These are phyloP conservation scores for Nipponia nippon DNA, from an alignment of 2,113 vertebrate species.

Conservation along the genomic window DNA sequence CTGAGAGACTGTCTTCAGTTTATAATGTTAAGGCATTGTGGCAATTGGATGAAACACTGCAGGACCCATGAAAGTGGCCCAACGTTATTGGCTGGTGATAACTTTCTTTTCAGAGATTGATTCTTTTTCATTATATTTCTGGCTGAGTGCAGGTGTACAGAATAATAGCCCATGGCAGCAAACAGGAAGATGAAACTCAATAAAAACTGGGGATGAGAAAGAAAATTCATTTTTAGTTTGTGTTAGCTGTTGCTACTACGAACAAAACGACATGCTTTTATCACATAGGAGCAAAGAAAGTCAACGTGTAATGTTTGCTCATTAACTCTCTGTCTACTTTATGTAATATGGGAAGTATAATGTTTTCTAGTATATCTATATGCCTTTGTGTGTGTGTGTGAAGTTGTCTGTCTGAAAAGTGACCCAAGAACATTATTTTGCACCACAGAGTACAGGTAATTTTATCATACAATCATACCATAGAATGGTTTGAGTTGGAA, in stretches of 20 bases:
- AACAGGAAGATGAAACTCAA: conserved; percentile 63
- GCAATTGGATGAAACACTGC: conserved; percentile 11
- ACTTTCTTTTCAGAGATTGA: conserved; percentile 56
- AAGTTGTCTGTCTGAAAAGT: background rate
- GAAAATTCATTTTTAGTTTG: conserved; percentile 52
- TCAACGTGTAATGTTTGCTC: background rate
- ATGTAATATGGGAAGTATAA: background rate
- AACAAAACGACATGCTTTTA: conserved; percentile 2
- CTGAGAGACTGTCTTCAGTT: background rate
- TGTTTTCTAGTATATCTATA: background rate
- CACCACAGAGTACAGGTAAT: background rate
- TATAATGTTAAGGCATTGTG: background rate
- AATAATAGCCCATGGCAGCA: conserved; percentile 57
- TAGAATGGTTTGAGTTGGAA: no score
- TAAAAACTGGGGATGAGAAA: conserved; percentile 55
- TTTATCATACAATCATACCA: background rate
- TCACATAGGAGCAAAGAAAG: background rate
- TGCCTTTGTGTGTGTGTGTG: background rate
- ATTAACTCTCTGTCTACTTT: background rate
- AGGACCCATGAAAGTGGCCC: background rate
- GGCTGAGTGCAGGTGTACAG: conserved; percentile 54
- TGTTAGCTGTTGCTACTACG: background rate
- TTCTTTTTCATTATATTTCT: conserved; percentile 62
- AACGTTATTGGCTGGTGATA: conserved; percentile 24
- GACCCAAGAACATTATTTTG: background rate